Conservation (phyloP, 2,888 invertebrate genomes). For the Drosophila melanocephala region DNA sequence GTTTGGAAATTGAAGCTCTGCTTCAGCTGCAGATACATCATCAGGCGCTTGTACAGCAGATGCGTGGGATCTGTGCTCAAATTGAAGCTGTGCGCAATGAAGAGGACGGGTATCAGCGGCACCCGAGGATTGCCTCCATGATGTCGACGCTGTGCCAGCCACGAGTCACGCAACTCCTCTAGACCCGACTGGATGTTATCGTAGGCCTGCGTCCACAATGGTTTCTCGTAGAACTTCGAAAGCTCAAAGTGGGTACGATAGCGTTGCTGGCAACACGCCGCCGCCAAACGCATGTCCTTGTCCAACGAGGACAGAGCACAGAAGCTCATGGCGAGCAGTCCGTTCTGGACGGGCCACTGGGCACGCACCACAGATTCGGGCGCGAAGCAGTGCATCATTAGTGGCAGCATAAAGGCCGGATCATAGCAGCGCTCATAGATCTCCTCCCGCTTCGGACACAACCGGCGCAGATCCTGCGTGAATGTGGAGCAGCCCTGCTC, state of each 20-base stretch:
- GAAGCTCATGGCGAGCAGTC: slow-evolving; percentile 90
- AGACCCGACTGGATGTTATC: slow-evolving; percentile 84
- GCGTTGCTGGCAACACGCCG: slow-evolving; percentile 90
- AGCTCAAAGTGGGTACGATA: slow-evolving; percentile 92
- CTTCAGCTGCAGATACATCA: slow-evolving; percentile 92
- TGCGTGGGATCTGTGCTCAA: slow-evolving; percentile 91
- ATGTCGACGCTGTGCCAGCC: slow-evolving; percentile 83
- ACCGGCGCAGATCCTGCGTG: slow-evolving; percentile 67
- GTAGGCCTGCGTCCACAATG: slow-evolving; percentile 84
- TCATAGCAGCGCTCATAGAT: slow-evolving; percentile 89
- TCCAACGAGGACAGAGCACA: slow-evolving; percentile 90
- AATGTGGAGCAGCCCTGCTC: slow-evolving; percentile 72
- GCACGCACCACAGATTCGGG: slow-evolving; percentile 91
- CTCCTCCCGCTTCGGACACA: slow-evolving; percentile 81
- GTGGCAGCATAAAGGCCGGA: slow-evolving; percentile 92
- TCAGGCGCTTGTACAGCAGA: slow-evolving; percentile 91
- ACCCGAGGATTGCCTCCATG: slow-evolving; percentile 84
- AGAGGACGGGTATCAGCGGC: slow-evolving; percentile 82
- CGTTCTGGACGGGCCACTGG: slow-evolving; percentile 89
- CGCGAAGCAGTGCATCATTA: slow-evolving; percentile 91
- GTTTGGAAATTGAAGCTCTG: slow-evolving; percentile 90
- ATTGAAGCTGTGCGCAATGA: slow-evolving; percentile 86
- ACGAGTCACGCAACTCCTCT: slow-evolving; percentile 73
- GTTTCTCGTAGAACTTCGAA: slow-evolving; percentile 86
- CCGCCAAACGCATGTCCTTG: slow-evolving; percentile 89